Conservation (phyloP, 2,888 invertebrate genomes). For the Epirrhoe alternata region DNA sequence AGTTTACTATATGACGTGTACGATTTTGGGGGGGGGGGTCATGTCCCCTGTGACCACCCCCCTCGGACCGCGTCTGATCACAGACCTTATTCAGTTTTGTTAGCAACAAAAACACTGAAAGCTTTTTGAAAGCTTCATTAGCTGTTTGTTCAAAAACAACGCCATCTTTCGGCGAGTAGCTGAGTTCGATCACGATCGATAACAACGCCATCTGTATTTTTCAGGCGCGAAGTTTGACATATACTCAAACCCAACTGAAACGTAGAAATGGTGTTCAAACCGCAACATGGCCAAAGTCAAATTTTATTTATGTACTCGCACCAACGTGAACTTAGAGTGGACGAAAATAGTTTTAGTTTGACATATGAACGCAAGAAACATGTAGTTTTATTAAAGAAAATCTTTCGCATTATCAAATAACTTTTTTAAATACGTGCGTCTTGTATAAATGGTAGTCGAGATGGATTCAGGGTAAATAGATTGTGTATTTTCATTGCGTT, state of each 20-base stretch:
- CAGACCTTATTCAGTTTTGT: too few relatives aligned
- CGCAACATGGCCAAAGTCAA: conserved; percentile 43
- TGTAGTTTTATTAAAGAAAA: conserved; percentile 81
- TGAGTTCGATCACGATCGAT: conserved; percentile 7
- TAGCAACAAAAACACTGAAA: background rate
- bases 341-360: conserved; percentile 82
- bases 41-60: too few relatives aligned
- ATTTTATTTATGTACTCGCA: conserved; percentile 61
- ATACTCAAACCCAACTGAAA: conserved; percentile 36
- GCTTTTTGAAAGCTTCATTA: conserved; percentile 1
- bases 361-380: conserved; percentile 79
- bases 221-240: conserved; percentile 13
- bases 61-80: too few relatives aligned
- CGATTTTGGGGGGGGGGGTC: too few relatives aligned
- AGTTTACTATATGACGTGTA: too few relatives aligned
- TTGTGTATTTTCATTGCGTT: conserved; percentile 50
- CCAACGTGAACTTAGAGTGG: conserved; percentile 79
- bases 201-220: conserved; percentile 57
- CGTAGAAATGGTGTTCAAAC: conserved; percentile 35
- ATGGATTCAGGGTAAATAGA: conserved; percentile 79
- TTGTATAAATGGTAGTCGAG: conserved; percentile 65
- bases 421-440: conserved; percentile 54
- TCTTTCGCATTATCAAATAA: conserved; percentile 68
- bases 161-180: conserved; percentile 45
- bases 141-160: background rate